Evolutionary conservation across 2,113 vertebrate species (phyloP).

Genomic region (Gasterosteus nipponicus): DNA sequence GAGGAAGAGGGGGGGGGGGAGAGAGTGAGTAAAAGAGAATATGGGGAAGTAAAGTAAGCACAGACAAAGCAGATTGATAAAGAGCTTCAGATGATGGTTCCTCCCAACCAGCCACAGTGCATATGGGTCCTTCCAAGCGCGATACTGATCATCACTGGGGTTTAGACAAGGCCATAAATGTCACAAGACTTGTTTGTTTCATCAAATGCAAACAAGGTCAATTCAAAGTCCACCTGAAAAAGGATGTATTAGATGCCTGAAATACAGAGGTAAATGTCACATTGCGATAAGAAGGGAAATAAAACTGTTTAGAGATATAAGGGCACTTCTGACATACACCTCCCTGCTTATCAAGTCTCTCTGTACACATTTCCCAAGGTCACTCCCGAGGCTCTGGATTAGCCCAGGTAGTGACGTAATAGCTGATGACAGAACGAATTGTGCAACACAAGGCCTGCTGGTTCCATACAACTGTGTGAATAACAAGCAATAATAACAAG

Average conservation of each 20-base stretch:
- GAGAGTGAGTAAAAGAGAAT: background rate
- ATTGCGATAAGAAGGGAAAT: conserved; percentile 26
- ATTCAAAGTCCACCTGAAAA: conserved; percentile 27
- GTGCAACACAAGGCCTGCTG: background rate
- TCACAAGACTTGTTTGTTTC: background rate
- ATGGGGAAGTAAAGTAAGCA: conserved; percentile 14
- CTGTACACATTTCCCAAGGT: conserved; percentile 41
- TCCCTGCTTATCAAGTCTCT: conserved; percentile 35
- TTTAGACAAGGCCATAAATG: background rate
- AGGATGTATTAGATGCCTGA: background rate
- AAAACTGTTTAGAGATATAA: conserved; percentile 19
- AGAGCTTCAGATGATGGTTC: conserved; percentile 42
- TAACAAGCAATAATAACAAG: background rate
- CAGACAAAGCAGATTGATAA: conserved; percentile 4
- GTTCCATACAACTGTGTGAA: background rate
- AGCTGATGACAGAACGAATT: conserved; percentile 9
- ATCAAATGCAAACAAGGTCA: conserved; percentile 16
- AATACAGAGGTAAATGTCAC: conserved; percentile 38
- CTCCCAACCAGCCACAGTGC: conserved; percentile 69
- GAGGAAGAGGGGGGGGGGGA: background rate
- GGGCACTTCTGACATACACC: conserved; percentile 6
- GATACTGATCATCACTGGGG: conserved; percentile 85
- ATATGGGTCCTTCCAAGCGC: conserved; percentile 82
- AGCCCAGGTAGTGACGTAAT: background rate
- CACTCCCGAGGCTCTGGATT: conserved; percentile 8